Evolutionary conservation across 2,113 vertebrate species (phyloP).

Genomic region (Triplophysa tibetana): DNA sequence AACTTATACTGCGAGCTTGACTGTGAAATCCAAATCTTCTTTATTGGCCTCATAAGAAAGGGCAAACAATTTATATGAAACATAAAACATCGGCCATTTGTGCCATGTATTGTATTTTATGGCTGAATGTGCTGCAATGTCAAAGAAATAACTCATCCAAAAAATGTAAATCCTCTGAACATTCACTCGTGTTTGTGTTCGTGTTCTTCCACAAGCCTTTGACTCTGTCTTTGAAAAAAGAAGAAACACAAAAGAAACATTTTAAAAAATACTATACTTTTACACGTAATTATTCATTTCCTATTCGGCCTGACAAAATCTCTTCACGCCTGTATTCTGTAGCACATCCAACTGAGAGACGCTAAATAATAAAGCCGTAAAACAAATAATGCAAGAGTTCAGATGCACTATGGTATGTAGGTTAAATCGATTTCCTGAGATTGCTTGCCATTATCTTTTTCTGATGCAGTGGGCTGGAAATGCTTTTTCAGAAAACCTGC

Average conservation of each 20-base stretch:
- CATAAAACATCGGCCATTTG: conserved; percentile 29
- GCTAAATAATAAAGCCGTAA: conserved; percentile 37
- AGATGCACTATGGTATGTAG: background rate
- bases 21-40: background rate
- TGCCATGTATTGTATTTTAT: conserved; percentile 6
- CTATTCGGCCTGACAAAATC: conserved; percentile 37
- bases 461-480: conserved; percentile 29
- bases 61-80: conserved; percentile 7
- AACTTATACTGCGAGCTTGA: background rate
- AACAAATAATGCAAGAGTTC: conserved; percentile 31
- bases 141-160: background rate
- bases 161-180: too few species aligned
- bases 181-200: too few species aligned
- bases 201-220: too few species aligned
- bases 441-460: conserved; percentile 21
- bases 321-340: background rate
- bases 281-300: conserved; percentile 17
- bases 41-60: background rate
- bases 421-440: conserved; percentile 28
- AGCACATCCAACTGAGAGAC: conserved; percentile 30
- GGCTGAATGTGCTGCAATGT: background rate
- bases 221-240: too few species aligned
- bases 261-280: too few species aligned
- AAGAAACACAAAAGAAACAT: background rate
- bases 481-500: conserved; percentile 41